These are phyloP conservation scores for Rallus limicola DNA, from an alignment of 2,113 vertebrate genomes.

Conservation along the genomic window DNA sequence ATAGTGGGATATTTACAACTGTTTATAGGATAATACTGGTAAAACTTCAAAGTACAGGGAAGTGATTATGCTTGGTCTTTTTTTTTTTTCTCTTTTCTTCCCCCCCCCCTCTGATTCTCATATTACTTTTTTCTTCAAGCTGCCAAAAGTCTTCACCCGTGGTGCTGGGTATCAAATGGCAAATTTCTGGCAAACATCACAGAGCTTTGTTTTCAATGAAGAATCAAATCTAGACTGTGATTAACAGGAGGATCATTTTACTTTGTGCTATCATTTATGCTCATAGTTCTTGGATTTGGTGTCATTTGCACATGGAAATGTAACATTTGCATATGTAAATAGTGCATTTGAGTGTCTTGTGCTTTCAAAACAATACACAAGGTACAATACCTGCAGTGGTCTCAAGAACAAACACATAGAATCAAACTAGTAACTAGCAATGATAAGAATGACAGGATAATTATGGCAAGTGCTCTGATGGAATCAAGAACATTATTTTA, in stretches of 20 bases:
- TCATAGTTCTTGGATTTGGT: slow-evolving; percentile 3
- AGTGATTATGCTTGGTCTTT: background rate
- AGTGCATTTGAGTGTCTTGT: background rate
- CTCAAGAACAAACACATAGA: background rate
- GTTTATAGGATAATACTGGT: background rate
- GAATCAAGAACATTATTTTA: background rate
- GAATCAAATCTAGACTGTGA: background rate
- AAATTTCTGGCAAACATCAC: slow-evolving; percentile 16
- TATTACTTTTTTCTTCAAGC: background rate
- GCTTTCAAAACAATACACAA: background rate
- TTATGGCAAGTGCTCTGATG: background rate
- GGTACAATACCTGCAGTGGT: background rate
- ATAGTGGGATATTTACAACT: background rate
- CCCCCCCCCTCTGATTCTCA: background rate
- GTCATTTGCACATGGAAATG: slow-evolving; percentile 2
- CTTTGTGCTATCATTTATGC: background rate
- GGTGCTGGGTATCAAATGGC: background rate
- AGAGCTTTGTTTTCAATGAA: background rate
- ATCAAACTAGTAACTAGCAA: background rate
- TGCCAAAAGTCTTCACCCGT: background rate
- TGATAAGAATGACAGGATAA: background rate
- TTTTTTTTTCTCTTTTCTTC: background rate
- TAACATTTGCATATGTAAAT: slow-evolving; percentile 7
- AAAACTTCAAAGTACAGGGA: background rate
- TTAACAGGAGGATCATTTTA: background rate